These are phyloP conservation scores for Labroides dimidiatus DNA, from an alignment of 2,797 vertebrate genomes.

Conservation along the genomic window DNA sequence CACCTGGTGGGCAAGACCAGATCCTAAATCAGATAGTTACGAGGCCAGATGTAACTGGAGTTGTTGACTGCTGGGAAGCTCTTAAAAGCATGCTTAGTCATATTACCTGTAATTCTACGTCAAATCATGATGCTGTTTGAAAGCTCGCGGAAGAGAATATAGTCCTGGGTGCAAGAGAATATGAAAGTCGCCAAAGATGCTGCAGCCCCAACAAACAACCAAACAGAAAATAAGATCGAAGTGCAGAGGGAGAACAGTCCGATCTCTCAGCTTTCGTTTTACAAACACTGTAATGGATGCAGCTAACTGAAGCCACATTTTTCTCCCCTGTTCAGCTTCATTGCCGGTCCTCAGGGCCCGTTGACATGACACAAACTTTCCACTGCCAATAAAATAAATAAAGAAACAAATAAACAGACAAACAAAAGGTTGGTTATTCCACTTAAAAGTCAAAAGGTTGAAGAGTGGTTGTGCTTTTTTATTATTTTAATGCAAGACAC, in stretches of 20 bases:
- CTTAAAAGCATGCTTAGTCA: constrained; percentile 75
- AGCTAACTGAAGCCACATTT: constrained; percentile 74
- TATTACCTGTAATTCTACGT: constrained; percentile 66
- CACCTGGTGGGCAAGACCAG: constrained; percentile 44
- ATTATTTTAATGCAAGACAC: constrained; percentile 35
- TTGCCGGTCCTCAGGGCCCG: constrained; percentile 26
- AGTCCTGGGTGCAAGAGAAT: not conserved
- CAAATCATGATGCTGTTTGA: constrained; percentile 42
- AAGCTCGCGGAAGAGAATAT: constrained; percentile 14
- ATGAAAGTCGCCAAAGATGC: constrained; percentile 28
- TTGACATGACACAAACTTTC: constrained; percentile 77
- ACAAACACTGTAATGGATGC: constrained; percentile 49
- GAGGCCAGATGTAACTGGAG: constrained; percentile 59
- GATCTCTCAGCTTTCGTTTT: constrained; percentile 39
- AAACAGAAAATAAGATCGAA: constrained; percentile 39
- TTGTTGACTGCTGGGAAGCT: constrained; percentile 72
- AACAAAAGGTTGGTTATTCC: constrained; percentile 50
- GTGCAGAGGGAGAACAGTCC: constrained; percentile 1
- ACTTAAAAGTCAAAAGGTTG: constrained; percentile 67
- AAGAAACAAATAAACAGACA: constrained; percentile 57
- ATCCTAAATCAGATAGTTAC: constrained; percentile 63
- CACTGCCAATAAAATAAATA: constrained; percentile 72
- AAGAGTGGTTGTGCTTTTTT: constrained; percentile 23
- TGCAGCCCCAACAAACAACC: constrained; percentile 46
- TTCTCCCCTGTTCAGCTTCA: constrained; percentile 40